Evolutionary conservation across 2,888 invertebrate species (phyloP).

Genomic region (Thereva unica): DNA sequence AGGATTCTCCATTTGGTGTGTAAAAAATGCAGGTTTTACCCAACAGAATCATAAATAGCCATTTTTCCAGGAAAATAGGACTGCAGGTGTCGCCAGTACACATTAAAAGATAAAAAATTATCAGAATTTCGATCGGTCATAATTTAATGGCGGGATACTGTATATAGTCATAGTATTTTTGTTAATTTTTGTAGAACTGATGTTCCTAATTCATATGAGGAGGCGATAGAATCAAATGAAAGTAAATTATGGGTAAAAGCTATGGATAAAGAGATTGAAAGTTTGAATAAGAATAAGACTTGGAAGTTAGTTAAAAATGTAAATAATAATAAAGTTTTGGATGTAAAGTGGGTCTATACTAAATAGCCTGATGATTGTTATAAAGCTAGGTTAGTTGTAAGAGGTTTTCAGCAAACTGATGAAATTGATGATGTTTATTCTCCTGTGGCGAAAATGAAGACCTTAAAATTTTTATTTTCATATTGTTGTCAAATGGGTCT

Average conservation of each 20-base stretch:
- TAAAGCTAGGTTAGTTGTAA: conserved; percentile 40
- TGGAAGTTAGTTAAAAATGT: background rate
- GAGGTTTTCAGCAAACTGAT: conserved; percentile 43
- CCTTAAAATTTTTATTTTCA: conserved; percentile 48
- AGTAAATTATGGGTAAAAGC: no score
- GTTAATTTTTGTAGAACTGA: no score
- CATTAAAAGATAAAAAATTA: no score
- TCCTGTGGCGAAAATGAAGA: conserved; percentile 46
- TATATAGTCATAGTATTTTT: no score
- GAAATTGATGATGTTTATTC: conserved; percentile 41
- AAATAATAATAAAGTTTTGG: background rate
- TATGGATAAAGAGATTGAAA: background rate
- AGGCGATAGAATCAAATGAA: background rate
- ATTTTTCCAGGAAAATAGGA: no score
- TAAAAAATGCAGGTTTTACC: no score
- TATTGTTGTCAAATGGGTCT: conserved; percentile 44
- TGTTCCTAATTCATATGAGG: background rate
- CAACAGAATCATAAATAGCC: no score
- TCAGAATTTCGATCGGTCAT: no score
- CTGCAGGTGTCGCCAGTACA: no score
- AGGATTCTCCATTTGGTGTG: no score
- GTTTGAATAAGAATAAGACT: background rate
- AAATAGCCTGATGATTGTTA: no score
- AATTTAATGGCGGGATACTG: no score
- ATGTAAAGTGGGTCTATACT: background rate